Evolutionary conservation across 2,888 invertebrate genomes (phyloP).

Genomic region (Trissolcus brochymenae): DNA sequence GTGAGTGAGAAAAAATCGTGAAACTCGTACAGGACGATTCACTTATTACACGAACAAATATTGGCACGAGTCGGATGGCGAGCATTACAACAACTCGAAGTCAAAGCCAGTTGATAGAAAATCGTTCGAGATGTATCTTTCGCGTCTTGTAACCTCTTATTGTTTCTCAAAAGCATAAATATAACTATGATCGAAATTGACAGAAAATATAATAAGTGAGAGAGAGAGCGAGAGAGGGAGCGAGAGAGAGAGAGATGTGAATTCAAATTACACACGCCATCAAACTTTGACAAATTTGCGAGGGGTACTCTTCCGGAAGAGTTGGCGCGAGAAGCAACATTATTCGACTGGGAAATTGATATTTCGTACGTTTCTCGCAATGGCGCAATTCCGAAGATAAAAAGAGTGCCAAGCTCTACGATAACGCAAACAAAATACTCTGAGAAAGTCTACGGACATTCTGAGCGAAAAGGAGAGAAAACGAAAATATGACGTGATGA

Average conservation of each 20-base stretch:
- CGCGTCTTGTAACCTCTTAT: too few species aligned
- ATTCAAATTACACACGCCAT: not conserved
- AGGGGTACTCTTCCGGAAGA: too few species aligned
- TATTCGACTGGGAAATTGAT: slow-evolving; percentile 20
- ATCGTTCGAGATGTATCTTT: not conserved
- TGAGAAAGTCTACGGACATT: slow-evolving; percentile 12
- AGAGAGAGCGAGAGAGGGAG: too few species aligned
- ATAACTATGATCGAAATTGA: too few species aligned
- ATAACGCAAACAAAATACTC: slow-evolving; percentile 20
- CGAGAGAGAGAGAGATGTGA: too few species aligned
- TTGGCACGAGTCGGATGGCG: slow-evolving; percentile 16
- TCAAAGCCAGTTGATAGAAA: not conserved
- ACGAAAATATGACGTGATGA: slow-evolving; percentile 20
- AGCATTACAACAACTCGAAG: slow-evolving; percentile 12
- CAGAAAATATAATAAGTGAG: too few species aligned
- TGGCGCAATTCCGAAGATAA: slow-evolving; percentile 14
- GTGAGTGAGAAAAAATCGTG: slow-evolving; percentile 33
- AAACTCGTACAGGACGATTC: slow-evolving; percentile 29
- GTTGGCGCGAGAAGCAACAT: not conserved
- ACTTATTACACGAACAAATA: slow-evolving; percentile 47
- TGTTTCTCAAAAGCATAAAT: too few species aligned
- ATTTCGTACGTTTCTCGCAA: slow-evolving; percentile 9
- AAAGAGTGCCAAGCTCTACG: slow-evolving; percentile 13
- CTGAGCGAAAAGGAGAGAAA: not conserved
- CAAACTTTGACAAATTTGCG: slow-evolving; percentile 24